These are phyloP conservation scores for Odocoileus hemionus DNA, from an alignment of 2,113 vertebrate genomes.

Conservation along the genomic window DNA sequence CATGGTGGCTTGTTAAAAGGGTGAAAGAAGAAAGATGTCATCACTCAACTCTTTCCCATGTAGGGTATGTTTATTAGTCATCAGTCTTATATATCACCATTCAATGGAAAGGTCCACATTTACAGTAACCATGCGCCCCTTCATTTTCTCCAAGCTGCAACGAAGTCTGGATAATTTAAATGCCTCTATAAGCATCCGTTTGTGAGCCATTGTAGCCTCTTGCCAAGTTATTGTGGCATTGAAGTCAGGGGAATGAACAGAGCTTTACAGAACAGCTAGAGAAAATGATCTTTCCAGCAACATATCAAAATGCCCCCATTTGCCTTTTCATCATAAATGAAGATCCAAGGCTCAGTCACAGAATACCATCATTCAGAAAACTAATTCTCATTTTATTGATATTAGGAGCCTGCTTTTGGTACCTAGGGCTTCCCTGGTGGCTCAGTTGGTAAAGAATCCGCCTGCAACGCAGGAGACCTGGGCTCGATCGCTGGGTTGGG, in stretches of 20 bases:
- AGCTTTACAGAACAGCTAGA: conserved; percentile 11
- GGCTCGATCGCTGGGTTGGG: neutral
- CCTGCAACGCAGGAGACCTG: neutral
- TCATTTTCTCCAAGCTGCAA: conserved; percentile 49
- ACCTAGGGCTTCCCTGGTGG: neutral
- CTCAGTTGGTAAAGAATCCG: neutral
- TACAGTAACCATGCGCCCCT: conserved; percentile 24
- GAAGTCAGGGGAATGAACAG: conserved; percentile 36
- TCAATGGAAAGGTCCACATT: conserved; percentile 41
- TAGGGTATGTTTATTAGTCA: conserved; percentile 53
- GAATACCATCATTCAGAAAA: neutral
- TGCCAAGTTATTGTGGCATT: conserved; percentile 34
- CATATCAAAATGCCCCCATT: conserved; percentile 22
- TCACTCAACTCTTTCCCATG: conserved; percentile 56
- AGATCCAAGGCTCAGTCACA: neutral
- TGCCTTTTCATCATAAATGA: neutral
- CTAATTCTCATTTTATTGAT: neutral
- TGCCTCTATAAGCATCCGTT: neutral
- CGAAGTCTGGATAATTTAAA: conserved; percentile 25
- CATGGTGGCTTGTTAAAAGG: conserved; percentile 52
- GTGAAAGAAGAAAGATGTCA: conserved; percentile 62
- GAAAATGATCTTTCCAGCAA: conserved; percentile 55
- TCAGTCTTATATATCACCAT: conserved; percentile 41
- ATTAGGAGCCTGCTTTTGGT: neutral
- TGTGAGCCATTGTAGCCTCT: conserved; percentile 17